Evolutionary conservation across 1,140 invertebrate species (phyloP), one percentile per base, ranked within the genome.

Genomic region (Laodelphax striatellus): DNA sequence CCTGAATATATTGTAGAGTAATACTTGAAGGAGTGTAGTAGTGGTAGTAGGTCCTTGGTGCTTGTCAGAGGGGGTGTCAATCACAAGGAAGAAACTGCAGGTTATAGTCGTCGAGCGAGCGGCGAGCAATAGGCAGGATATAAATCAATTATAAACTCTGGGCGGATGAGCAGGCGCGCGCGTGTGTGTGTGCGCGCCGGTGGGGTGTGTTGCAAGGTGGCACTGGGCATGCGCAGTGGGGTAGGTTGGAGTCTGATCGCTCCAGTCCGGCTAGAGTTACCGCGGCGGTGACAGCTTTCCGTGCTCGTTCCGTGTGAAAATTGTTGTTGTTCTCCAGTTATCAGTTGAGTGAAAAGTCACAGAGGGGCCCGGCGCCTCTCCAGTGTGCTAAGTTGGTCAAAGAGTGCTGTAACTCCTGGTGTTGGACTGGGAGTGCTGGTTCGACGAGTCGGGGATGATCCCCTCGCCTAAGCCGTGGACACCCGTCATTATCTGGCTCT

Each of bases 111-210:
- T 38, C 5, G 34, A 38, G 28, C 4, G 28, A 31, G 9, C 34
- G 34, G 34, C 34, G 46, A 22, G 46, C 46, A 50, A 50, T 50
- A 50, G 46, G 46, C 46, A 50, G 46, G 21, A 50, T 50, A 50
- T 50, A 50, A 50, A 50, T 50, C 46, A 50, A 50, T 50, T 50
- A 50, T 50, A 50, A 50, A 38, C 34, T 38, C 34, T 38, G 34
- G 34, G 34, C 34, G 34, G 34, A 38, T 38, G 34, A 38, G 34
- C 34, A 11, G 10, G 34, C 34, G 34, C 10, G 34, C 34, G 34
- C 34, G 34, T 38, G 34, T 38, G 34, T 38, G 34, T 8, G 46
- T 50, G 46, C 2, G 46, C 9, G 46, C 16, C 5, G 43, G 21
- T 19, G 6, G 21, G 21, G 46, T 50, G 46, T 19, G 46, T 50